phyloP scores from a whole-genome alignment of 2,888 invertebrate species.

The Diarsia brunnea region DNA sequence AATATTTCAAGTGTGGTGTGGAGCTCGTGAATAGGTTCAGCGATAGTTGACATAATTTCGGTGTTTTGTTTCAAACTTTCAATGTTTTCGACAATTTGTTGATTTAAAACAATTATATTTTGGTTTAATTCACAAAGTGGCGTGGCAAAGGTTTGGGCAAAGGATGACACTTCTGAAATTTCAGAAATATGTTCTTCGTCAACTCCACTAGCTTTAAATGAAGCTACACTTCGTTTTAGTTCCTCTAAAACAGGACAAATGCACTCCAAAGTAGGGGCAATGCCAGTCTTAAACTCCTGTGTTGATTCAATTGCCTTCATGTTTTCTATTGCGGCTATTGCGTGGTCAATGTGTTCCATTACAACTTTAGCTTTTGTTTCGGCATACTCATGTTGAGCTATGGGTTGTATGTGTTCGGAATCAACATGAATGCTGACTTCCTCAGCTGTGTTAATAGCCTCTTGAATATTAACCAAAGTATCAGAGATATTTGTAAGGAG shows the following conservation, averaged over 20 bases:
- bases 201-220: slow-evolving; percentile 71
- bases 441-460: slow-evolving; percentile 80
- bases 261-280: slow-evolving; percentile 77
- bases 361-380: slow-evolving; percentile 75
- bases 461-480: slow-evolving; percentile 77
- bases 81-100: slow-evolving; percentile 81
- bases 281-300: slow-evolving; percentile 67
- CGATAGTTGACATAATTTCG: slow-evolving; percentile 81
- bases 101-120: slow-evolving; percentile 80
- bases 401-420: slow-evolving; percentile 78
- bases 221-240: slow-evolving; percentile 80
- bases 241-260: slow-evolving; percentile 83
- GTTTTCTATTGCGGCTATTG: slow-evolving; percentile 80
- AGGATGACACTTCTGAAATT: slow-evolving; percentile 84
- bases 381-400: slow-evolving; percentile 64
- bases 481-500: slow-evolving; percentile 80
- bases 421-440: slow-evolving; percentile 77
- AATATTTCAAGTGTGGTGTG: slow-evolving; percentile 85
- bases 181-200: slow-evolving; percentile 77
- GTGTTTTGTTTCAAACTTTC: slow-evolving; percentile 76
- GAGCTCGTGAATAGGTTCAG: slow-evolving; percentile 86
- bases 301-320: slow-evolving; percentile 77
- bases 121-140: slow-evolving; percentile 83
- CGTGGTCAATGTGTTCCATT: slow-evolving; percentile 82
- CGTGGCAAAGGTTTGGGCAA: slow-evolving; percentile 81